Percentiles rank a stretch among this genome's conserved stretches.
phyloP scores from a whole-genome alignment of 2,888 invertebrate genomes.

The Troglohyphantes excavatus region DNA sequence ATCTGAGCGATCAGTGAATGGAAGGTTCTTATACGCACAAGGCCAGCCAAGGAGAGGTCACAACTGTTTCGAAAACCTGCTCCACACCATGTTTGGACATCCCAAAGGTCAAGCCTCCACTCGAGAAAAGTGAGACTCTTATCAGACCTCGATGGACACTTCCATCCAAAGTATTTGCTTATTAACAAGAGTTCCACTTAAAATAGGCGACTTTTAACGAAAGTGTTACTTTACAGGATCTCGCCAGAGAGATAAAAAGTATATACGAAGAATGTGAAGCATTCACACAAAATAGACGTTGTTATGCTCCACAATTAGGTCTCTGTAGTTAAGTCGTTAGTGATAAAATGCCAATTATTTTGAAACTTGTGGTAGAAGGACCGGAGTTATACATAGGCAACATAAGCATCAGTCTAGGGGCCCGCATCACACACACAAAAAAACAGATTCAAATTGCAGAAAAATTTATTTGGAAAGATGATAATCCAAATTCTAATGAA shows the following conservation, averaged over 20 bases:
- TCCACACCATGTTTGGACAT: slow-evolving; percentile 73
- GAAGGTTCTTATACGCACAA: not conserved
- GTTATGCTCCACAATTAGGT: too few species aligned
- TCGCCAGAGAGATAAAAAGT: not conserved
- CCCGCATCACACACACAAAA: too few species aligned
- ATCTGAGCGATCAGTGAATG: not conserved
- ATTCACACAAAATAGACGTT: not conserved
- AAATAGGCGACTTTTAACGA: not conserved
- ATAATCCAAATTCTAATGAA: too few species aligned
- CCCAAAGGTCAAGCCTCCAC: slow-evolving; percentile 44
- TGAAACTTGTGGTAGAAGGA: too few species aligned
- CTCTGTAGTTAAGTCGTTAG: too few species aligned
- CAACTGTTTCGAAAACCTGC: slow-evolving; percentile 64
- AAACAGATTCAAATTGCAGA: too few species aligned
- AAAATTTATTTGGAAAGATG: too few species aligned
- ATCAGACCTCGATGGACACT: slow-evolving; percentile 41
- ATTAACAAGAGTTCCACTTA: not conserved
- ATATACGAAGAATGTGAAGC: not conserved
- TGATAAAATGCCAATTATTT: too few species aligned
- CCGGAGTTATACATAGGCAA: too few species aligned
- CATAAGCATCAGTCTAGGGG: too few species aligned
- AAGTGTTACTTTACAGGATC: slow-evolving; percentile 5
- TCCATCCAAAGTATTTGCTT: not conserved
- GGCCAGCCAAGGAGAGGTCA: slow-evolving; percentile 47
- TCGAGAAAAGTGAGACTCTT: slow-evolving; percentile 45